A percentile compares a stretch with the other conserved stretches of the same genome.
Evolutionary conservation across 2,797 vertebrate genomes (phyloP).

Genomic region (Lemur catta): DNA sequence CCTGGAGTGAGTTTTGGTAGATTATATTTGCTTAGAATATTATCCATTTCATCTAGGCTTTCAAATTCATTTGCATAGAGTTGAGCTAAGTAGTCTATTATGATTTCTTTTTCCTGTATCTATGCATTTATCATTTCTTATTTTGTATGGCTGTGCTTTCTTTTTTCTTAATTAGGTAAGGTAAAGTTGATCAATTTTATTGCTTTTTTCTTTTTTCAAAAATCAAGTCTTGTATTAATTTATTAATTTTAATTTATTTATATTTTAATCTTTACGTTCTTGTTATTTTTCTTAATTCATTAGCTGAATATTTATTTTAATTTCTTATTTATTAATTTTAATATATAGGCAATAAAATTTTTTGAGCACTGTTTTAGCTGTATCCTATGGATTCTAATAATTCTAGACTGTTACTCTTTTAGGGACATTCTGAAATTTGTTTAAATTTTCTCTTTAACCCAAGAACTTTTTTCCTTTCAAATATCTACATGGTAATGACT

Average conservation of each 20-base stretch:
- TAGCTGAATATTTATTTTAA: background rate
- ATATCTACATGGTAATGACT: background rate
- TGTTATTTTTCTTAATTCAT: background rate
- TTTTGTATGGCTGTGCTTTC: background rate
- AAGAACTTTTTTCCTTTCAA: background rate
- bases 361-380: background rate
- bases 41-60: background rate
- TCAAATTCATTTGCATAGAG: background rate
- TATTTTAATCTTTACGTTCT: background rate
- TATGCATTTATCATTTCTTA: background rate
- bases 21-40: slow-evolving; percentile 2
- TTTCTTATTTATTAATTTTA: background rate
- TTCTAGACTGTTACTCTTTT: background rate
- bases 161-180: background rate
- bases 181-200: background rate
- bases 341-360: background rate
- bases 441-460: background rate
- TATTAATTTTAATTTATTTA: background rate
- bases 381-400: background rate
- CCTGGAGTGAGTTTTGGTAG: background rate
- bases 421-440: background rate
- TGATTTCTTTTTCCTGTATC: background rate
- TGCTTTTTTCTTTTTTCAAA: background rate
- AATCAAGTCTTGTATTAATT: background rate
- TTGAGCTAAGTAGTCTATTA: background rate